Evolutionary conservation across 2,797 vertebrate species (phyloP).

Genomic region (Coreius guichenoti): DNA sequence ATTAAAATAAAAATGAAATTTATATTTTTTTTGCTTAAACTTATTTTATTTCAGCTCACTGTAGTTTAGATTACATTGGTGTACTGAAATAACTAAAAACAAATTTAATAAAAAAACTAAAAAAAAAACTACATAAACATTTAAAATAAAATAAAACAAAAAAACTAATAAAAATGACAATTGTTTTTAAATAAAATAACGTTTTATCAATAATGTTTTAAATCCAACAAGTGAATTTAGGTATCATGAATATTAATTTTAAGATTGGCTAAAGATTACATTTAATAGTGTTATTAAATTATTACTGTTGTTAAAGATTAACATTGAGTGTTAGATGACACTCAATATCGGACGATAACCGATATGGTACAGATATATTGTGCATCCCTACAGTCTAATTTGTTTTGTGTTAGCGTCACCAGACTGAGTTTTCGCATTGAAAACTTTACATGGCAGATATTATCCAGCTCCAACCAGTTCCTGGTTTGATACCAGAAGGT

Average conservation of each 20-base stretch:
- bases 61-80: background rate
- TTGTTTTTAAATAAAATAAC: background rate
- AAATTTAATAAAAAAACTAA: background rate
- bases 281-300: background rate
- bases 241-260: background rate
- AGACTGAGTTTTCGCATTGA: no score
- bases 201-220: background rate
- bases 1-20: no score
- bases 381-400: background rate
- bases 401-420: background rate
- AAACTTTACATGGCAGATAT: background rate
- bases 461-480: background rate
- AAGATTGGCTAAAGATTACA: background rate
- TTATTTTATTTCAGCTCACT: no score
- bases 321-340: background rate
- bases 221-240: background rate
- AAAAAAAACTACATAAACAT: no score
- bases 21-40: no score
- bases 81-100: background rate
- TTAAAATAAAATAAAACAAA: background rate
- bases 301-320: background rate
- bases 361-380: background rate
- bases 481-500: background rate
- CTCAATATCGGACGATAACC: background rate
- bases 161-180: background rate